phyloP scores from a whole-genome alignment of 2,113 vertebrate species.

The Sporophila hypoxantha region DNA sequence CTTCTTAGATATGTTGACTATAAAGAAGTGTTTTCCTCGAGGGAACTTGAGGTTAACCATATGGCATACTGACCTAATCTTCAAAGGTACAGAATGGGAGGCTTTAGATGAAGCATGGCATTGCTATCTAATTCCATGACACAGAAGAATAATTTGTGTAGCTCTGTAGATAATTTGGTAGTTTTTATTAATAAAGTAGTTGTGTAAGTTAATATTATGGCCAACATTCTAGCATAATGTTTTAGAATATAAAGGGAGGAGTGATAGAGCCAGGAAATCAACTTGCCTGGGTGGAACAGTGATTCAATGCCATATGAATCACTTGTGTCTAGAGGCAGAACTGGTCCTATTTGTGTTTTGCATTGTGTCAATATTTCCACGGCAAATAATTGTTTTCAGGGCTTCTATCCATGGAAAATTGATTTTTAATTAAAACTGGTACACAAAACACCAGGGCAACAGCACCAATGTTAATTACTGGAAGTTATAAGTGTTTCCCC shows the following conservation, averaged over 20 bases:
- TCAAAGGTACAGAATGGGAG: not conserved
- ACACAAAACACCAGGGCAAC: not conserved
- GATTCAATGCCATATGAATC: constrained; percentile 26
- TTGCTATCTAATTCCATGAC: not conserved
- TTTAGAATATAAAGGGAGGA: not conserved
- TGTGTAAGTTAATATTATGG: not conserved
- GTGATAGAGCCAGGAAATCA: not conserved
- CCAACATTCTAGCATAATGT: not conserved
- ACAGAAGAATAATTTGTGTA: not conserved
- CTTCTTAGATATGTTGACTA: constrained; percentile 8
- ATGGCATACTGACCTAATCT: constrained; percentile 42
- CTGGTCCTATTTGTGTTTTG: not conserved
- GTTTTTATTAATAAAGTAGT: not conserved
- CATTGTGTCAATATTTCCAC: constrained; percentile 20
- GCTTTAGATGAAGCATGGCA: not conserved
- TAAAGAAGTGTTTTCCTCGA: constrained; percentile 20
- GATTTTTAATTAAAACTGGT: not conserved
- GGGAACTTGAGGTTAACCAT: constrained; percentile 47
- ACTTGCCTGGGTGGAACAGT: not conserved
- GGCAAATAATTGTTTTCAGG: not conserved
- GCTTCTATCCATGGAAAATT: not conserved
- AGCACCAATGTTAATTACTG: not conserved
- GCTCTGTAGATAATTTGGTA: not conserved
- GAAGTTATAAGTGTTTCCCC: not conserved
- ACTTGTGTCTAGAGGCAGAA: constrained; percentile 12